These are phyloP conservation scores for Vesta saturnalis DNA, from an alignment of 2,888 invertebrate species.

Conservation along the genomic window DNA sequence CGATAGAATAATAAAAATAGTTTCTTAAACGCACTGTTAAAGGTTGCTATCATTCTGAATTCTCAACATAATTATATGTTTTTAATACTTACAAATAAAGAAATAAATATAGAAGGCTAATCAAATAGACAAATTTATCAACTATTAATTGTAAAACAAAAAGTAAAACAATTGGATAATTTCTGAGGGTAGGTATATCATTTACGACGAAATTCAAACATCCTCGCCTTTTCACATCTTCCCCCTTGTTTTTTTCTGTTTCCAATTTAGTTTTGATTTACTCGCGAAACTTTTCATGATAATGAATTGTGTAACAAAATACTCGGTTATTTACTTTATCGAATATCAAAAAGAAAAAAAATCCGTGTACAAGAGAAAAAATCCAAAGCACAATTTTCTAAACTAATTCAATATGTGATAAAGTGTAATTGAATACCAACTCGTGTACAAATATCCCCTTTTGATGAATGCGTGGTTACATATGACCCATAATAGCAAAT, in stretches of 20 bases:
- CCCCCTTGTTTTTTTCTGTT: conserved; percentile 16
- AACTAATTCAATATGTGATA: conserved; percentile 18
- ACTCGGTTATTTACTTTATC: no score
- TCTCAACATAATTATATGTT: no score
- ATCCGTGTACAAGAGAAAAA: no score
- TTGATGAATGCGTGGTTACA: conserved; percentile 37
- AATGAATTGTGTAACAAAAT: background rate
- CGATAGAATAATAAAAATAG: no score
- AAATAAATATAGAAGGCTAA: no score
- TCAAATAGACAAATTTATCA: no score
- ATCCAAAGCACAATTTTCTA: background rate
- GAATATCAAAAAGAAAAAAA: no score
- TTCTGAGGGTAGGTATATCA: background rate
- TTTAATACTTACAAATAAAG: no score
- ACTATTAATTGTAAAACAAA: no score
- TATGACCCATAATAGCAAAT: conserved; percentile 42
- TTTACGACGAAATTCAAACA: background rate
- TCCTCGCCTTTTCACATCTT: conserved; percentile 1
- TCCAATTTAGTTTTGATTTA: conserved; percentile 6
- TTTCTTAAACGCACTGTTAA: no score
- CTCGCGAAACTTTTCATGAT: conserved; percentile 8
- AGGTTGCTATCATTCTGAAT: no score
- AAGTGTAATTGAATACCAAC: conserved; percentile 22
- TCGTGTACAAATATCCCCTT: conserved; percentile 28
- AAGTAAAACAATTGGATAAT: background rate